Conservation (phyloP, 1,140 invertebrate genomes). For the Drosophila setifemur region DNA sequence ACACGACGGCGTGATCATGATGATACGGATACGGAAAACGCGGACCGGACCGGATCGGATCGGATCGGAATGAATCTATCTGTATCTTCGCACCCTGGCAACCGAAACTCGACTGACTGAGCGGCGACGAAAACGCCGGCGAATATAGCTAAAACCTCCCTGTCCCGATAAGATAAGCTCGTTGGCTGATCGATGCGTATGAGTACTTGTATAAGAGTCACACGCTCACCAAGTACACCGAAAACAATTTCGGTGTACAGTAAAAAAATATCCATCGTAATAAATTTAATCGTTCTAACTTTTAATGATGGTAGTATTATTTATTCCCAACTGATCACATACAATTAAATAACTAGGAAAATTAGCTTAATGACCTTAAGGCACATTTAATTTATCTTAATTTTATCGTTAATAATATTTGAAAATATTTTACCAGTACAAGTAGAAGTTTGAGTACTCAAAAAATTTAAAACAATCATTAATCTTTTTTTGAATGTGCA, state of each 20-base stretch:
- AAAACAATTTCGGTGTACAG: neutral
- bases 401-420: no score
- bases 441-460: no score
- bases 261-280: neutral
- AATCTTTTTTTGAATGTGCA: no score
- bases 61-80: neutral
- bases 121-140: conserved; percentile 7
- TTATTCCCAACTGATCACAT: no score
- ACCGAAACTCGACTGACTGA: conserved; percentile 62
- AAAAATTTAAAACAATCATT: no score
- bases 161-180: conserved; percentile 64
- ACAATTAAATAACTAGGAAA: no score
- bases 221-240: neutral
- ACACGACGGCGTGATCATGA: conserved; percentile 33
- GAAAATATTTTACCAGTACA: no score
- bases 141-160: conserved; percentile 39
- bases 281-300: no score
- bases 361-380: no score
- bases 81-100: conserved; percentile 48
- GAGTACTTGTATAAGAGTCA: conserved; percentile 34
- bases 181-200: conserved; percentile 35
- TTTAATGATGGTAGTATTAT: no score
- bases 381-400: no score
- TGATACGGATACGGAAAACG: conserved; percentile 30
- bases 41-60: conserved; percentile 9